Evolutionary conservation across 2,797 vertebrate species (phyloP).

Genomic region (Lutra lutra): DNA sequence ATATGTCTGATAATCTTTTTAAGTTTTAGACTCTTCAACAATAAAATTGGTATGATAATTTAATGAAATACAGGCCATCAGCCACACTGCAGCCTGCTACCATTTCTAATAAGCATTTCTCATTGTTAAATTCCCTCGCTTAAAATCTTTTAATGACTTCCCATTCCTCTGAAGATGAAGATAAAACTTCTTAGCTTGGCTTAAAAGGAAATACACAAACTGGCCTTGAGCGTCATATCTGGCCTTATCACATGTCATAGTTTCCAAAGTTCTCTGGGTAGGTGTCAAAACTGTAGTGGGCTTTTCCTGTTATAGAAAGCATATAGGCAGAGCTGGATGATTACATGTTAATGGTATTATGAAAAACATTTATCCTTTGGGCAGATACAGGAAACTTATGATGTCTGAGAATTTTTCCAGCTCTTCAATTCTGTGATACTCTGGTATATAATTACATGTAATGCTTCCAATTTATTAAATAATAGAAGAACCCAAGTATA

Average conservation of each 20-base stretch:
- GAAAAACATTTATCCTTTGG: background rate
- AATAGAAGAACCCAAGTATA: background rate
- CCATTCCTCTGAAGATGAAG: background rate
- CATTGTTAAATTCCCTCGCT: background rate
- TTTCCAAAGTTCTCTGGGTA: background rate
- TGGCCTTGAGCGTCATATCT: background rate
- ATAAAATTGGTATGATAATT: background rate
- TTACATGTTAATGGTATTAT: background rate
- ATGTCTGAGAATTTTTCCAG: background rate
- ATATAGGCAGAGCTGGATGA: background rate
- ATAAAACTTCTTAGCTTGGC: background rate
- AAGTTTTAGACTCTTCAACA: background rate
- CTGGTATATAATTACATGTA: background rate
- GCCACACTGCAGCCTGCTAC: background rate
- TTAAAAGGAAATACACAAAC: background rate
- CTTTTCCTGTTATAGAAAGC: background rate
- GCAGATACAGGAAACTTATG: background rate
- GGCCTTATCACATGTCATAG: too few relatives aligned
- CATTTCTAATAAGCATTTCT: background rate
- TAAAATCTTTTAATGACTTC: background rate
- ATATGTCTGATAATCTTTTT: background rate
- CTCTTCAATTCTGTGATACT: background rate
- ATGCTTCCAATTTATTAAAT: conserved; percentile 45
- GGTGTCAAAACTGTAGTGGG: background rate
- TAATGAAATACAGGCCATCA: conserved; percentile 11